Evolutionary conservation across 1,140 invertebrate genomes (phyloP), one percentile per base, ranked within the genome.

Genomic region (Diabrotica virgifera): DNA sequence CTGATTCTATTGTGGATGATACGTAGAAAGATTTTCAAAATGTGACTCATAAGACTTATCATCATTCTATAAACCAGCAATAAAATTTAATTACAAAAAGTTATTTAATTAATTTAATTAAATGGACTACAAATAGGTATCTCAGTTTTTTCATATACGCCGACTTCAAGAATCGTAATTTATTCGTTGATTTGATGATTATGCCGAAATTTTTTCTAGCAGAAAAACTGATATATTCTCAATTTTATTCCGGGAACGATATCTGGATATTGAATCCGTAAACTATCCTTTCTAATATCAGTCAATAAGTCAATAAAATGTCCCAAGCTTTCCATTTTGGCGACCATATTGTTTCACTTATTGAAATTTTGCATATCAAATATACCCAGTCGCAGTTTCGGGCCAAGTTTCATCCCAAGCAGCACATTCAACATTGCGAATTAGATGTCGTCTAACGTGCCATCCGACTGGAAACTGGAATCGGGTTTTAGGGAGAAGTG

Each of bases 381-480:
- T 46, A 46, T 10, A 46, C n/a, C 40, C 40, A 46, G 40, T 46
- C 40, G n/a, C 40, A n/a, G n/a, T 5, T 46, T 46, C n/a, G 5
- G n/a, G n/a, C 40, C 8, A 10, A 46, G n/a, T 46, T 46, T 46
- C n/a, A 46, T 4, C n/a, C n/a, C 8, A 46, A n/a, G 40, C 40
- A 46, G 40, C 40, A 46, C 8, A 46, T 46, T 46, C 40, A 46
- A 8, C 8, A 46, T 46, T 46, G 8, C n/a, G 40, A 46, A 6
- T 46, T n/a, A 46, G n/a, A 46, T 46, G 40, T 46, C 24, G 24
- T 24, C 24, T 24, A 24, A 24, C 24, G 24, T 24, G 40, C 40
- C 8, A 5, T 46, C 8, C n/a, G 40, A 46, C 8, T 46, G 56
- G n/a, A 62, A 58, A 63, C 40, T 63, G 37, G 13, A 14, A 63